A percentile compares a stretch with the other conserved stretches of the same genome.
Evolutionary conservation across 2,797 vertebrate genomes (phyloP).

Genomic region (Novumbra hubbsi): DNA sequence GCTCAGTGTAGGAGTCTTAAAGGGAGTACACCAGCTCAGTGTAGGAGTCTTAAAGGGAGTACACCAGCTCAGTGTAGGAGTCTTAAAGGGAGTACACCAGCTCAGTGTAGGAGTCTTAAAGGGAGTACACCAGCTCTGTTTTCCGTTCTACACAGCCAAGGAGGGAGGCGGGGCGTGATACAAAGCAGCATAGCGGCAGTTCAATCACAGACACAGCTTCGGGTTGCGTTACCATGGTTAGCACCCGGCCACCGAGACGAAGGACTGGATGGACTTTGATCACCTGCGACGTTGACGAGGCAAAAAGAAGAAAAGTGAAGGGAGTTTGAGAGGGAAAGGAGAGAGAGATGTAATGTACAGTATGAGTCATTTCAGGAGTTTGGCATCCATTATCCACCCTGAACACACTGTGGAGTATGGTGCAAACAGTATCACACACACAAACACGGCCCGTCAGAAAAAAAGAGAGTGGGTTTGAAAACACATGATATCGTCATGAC

Average conservation of each 20-base stretch:
- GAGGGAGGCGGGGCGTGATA: conserved; percentile 41
- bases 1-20: conserved; percentile 33
- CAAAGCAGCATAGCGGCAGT: conserved; percentile 25
- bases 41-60: too few relatives aligned
- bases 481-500: too few relatives aligned
- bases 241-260: conserved; percentile 77
- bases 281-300: conserved; percentile 72
- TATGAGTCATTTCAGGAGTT: conserved; percentile 15
- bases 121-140: conserved; percentile 55
- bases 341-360: conserved; percentile 21
- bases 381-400: conserved; percentile 4
- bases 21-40: conserved; percentile 32
- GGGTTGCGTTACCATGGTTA: conserved; percentile 78
- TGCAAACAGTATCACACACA: conserved; percentile 5
- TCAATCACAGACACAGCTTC: conserved; percentile 64
- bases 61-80: conserved; percentile 17
- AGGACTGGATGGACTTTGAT: conserved; percentile 81
- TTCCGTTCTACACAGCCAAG: conserved; percentile 47
- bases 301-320: conserved; percentile 13
- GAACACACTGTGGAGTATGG: conserved; percentile 1
- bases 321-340: conserved; percentile 19
- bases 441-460: neutral
- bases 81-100: conserved; percentile 32
- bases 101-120: conserved; percentile 44
- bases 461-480: neutral